These are phyloP conservation scores for Hyppa rectilinea DNA, from an alignment of 2,888 invertebrate species.

Conservation along the genomic window DNA sequence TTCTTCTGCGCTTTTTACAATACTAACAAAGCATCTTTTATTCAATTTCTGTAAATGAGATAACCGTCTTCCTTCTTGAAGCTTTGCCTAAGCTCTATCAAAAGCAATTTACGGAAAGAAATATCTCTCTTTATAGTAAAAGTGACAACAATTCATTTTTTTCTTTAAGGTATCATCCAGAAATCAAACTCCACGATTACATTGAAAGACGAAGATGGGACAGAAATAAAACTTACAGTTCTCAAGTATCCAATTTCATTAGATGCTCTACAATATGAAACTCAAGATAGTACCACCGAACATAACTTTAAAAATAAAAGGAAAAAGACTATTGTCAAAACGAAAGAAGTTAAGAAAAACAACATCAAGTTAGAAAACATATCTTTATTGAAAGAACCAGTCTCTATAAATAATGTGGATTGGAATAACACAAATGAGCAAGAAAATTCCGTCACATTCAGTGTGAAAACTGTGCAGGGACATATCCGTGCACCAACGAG, in stretches of 20 bases:
- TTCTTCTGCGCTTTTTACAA: background rate
- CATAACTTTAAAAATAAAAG: slow-evolving; percentile 21
- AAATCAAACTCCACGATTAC: slow-evolving; percentile 76
- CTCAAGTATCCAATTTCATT: slow-evolving; percentile 79
- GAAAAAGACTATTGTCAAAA: slow-evolving; percentile 29
- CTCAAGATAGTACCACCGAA: slow-evolving; percentile 56
- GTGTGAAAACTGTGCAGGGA: slow-evolving; percentile 71
- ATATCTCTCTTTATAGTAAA: background rate
- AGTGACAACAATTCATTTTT: slow-evolving; percentile 39
- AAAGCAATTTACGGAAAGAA: background rate
- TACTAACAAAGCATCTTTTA: background rate
- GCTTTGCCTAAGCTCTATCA: background rate
- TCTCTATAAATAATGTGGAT: slow-evolving; percentile 71
- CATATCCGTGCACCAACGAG: slow-evolving; percentile 45
- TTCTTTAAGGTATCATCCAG: slow-evolving; percentile 83
- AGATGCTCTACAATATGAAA: slow-evolving; percentile 69
- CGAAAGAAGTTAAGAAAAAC: slow-evolving; percentile 9
- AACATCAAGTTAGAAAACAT: slow-evolving; percentile 55
- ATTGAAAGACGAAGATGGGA: slow-evolving; percentile 78
- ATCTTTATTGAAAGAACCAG: slow-evolving; percentile 74
- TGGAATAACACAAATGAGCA: slow-evolving; percentile 58
- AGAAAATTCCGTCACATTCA: slow-evolving; percentile 66
- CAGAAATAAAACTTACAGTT: slow-evolving; percentile 73
- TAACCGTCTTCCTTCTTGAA: background rate
- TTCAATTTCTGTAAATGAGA: background rate